Evolutionary conservation across 2,113 vertebrate genomes (phyloP).

Genomic region (Arizona elegans): DNA sequence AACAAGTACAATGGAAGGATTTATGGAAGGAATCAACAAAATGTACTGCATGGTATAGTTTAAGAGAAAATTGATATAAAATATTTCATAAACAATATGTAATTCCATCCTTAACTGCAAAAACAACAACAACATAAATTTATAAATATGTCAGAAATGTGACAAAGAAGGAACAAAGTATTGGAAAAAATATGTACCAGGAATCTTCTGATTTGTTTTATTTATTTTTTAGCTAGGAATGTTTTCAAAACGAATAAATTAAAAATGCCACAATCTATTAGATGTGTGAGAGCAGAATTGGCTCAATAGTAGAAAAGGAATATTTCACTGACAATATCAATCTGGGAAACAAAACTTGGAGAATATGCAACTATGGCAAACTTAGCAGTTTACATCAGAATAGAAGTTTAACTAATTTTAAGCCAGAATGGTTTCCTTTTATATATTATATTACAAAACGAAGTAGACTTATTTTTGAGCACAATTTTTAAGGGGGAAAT

Average conservation of each 20-base stretch:
- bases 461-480: background rate
- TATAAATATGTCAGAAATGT: background rate
- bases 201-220: background rate
- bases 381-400: background rate
- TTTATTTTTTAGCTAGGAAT: background rate
- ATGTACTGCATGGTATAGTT: background rate
- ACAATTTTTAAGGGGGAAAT: background rate
- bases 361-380: background rate
- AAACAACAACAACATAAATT: background rate
- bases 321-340: background rate
- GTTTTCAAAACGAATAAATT: background rate
- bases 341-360: background rate
- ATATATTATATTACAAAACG: background rate
- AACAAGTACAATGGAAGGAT: background rate
- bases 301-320: background rate
- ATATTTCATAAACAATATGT: background rate
- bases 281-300: background rate
- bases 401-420: background rate
- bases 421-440: background rate
- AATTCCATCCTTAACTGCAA: background rate
- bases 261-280: background rate
- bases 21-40: background rate
- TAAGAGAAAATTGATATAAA: background rate
- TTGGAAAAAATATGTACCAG: background rate
- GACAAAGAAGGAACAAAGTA: background rate